A percentile compares a stretch with the other conserved stretches of the same genome.
phyloP scores from a whole-genome alignment of 2,113 vertebrate genomes.

The Saguinus imperator region DNA sequence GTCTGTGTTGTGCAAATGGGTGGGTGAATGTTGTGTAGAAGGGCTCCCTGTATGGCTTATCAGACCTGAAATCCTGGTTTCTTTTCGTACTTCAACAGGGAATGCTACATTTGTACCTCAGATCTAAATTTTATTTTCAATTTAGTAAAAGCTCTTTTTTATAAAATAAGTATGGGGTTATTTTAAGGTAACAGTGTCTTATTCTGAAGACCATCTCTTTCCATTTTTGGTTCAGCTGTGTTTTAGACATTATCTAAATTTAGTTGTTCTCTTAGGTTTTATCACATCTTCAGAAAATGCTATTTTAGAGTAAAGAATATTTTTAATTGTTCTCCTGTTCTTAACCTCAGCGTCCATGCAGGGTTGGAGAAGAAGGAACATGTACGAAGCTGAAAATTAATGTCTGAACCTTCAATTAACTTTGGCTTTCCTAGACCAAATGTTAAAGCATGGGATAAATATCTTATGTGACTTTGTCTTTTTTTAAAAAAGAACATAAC shows the following conservation, averaged over 20 bases:
- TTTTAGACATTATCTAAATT: neutral
- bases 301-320: neutral
- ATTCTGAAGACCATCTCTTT: neutral
- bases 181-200: neutral
- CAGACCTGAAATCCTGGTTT: neutral
- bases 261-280: neutral
- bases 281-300: neutral
- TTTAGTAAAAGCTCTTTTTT: neutral
- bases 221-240: neutral
- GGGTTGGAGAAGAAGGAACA: neutral
- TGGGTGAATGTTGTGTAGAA: neutral
- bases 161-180: neutral
- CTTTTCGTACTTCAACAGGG: neutral
- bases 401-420: constrained; percentile 64
- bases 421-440: constrained; percentile 67
- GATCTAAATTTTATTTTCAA: neutral
- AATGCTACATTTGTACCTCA: neutral
- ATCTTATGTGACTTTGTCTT: neutral
- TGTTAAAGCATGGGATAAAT: constrained; percentile 4
- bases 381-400: neutral
- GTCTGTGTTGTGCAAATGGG: accelerated
- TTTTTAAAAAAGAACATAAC: neutral
- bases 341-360: neutral
- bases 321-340: neutral
- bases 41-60: accelerated